Conservation (phyloP, 2,113 vertebrate genomes). For the Aphelocoma coerulescens region DNA sequence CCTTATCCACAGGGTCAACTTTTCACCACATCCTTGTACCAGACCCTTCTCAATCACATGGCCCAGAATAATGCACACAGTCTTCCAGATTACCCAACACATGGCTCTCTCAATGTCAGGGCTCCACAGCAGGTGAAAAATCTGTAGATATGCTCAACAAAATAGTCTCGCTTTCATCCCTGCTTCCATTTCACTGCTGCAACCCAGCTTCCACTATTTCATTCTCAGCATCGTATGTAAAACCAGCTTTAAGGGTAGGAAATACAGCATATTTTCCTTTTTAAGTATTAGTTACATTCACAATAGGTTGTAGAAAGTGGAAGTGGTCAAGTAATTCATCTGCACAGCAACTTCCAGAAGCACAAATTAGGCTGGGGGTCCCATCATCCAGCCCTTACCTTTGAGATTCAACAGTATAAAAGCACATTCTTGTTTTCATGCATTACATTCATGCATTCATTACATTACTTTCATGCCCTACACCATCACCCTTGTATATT, state of each 20-base stretch:
- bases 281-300: background rate
- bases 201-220: background rate
- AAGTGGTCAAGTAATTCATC: background rate
- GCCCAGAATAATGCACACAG: background rate
- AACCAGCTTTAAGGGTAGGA: background rate
- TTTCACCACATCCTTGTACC: background rate
- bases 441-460: background rate
- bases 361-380: background rate
- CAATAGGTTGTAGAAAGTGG: background rate
- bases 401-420: background rate
- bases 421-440: background rate
- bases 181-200: background rate
- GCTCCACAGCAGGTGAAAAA: background rate
- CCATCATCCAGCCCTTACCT: background rate
- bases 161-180: fast-evolving
- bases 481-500: background rate
- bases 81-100: background rate
- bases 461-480: too few relatives aligned
- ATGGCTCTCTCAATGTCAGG: background rate
- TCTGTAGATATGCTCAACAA: background rate
- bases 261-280: background rate
- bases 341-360: background rate
- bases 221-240: background rate
- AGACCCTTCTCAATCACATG: fast-evolving
- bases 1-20: background rate